These are phyloP conservation scores for Argentina silus DNA, from an alignment of 2,797 vertebrate genomes.

Conservation along the genomic window DNA sequence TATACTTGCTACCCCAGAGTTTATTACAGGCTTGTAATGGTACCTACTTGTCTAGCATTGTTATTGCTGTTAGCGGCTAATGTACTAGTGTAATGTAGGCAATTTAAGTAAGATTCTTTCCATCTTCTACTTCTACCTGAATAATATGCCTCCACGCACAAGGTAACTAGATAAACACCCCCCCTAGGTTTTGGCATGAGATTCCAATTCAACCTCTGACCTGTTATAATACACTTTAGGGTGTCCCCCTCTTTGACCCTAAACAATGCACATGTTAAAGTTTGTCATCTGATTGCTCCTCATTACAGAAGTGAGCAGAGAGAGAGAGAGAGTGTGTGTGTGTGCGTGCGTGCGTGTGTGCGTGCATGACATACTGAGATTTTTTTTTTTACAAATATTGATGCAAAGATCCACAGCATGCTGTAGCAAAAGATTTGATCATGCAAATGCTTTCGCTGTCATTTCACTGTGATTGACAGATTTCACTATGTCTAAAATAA, in stretches of 20 bases:
- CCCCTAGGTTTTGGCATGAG: constrained; percentile 10
- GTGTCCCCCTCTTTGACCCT: constrained; percentile 8
- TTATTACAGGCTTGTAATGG: neutral
- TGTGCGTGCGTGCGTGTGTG: no score
- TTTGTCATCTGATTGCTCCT: constrained; percentile 11
- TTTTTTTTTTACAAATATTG: no score
- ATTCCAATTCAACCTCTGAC: constrained; percentile 29
- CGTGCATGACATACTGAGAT: no score
- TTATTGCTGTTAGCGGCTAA: neutral
- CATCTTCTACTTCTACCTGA: constrained; percentile 17
- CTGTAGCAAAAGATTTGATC: no score
- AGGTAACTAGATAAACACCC: constrained; percentile 16
- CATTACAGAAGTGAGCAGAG: constrained; percentile 16
- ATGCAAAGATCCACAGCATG: no score
- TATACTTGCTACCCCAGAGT: neutral
- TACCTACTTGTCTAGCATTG: neutral
- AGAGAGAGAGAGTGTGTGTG: constrained; percentile 6
- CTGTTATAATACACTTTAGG: constrained; percentile 20
- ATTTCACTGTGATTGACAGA: no score
- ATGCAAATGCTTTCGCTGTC: no score
- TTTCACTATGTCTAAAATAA: no score
- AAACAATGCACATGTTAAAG: constrained; percentile 7
- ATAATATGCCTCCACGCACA: constrained; percentile 13
- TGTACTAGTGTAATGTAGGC: neutral
- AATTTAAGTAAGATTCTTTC: constrained; percentile 28